Base-by-base conservation (phyloP, 2,797 vertebrate genomes). In the Centropyge bicolor region DNA sequence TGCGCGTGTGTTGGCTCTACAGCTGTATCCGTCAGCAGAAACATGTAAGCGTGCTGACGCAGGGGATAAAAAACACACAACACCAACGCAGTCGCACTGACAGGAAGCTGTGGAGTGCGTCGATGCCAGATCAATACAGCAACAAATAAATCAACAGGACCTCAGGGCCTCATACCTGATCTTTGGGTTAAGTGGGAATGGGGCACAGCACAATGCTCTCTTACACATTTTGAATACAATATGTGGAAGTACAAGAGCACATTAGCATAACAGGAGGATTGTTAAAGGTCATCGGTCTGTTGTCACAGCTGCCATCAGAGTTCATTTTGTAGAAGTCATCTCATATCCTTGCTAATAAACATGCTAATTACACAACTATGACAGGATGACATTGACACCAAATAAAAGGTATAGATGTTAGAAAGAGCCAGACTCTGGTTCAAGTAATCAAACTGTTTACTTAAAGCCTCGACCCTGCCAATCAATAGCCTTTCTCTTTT, bases 11-110 rank as follows among this genome's bases (percentile, higher is more conserved):
- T 77, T 86, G 80, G 73, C 88, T 81, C 70, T 64, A 57, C 74
- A 79, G 84, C 80, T 86, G 83, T 88, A 81, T 85, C 72, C 31
- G 83, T 94, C 93, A 93, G 92, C 91, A 93, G 85, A 93, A 93
- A 90, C 74, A 76, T 59, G 54, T 60, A 19, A 61, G 80, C 52
- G 17, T 76, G 86, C 88, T 91, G 92, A 93, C 56, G 67, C 75
- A 76, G 73, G 70, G 75, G 56, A 70, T 71, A 75, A 82, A 88
- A 83, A 70, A 78, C 62, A 73, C 72, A n/a, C n/a, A n/a, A 60
- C 70, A 79, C 57, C 56, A 12, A 76, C n/a, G 2, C 70, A 59
- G 76, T 71, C 27, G 16, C 64, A 16, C 70, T 74, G 86, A 88
- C 85, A 78, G 66, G 62, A 78, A 61, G 64, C 64, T 22, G 65